Evolutionary conservation across 2,797 vertebrate genomes (phyloP).

Genomic region (Manis javanica): DNA sequence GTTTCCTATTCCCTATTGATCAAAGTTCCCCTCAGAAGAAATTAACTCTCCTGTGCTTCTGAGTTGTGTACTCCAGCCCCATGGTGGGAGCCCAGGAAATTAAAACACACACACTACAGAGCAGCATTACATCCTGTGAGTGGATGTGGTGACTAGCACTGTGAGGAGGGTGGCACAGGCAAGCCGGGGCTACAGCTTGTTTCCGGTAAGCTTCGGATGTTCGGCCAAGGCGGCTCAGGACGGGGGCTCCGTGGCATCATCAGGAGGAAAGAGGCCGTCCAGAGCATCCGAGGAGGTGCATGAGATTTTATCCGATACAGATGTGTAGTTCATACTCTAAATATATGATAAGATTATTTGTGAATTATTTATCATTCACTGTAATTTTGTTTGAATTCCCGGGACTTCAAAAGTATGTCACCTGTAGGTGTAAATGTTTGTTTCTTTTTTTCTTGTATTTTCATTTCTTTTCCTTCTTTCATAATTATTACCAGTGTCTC

Average conservation of each 20-base stretch:
- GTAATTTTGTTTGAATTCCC: background rate
- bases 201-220: background rate
- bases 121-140: background rate
- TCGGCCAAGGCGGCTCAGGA: background rate
- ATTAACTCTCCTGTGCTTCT: background rate
- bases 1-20: background rate
- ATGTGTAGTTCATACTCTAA: background rate
- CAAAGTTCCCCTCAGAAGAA: background rate
- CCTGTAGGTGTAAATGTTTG: background rate
- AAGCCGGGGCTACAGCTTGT: background rate
- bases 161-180: background rate
- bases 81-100: background rate
- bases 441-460: background rate
- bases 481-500: background rate
- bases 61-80: background rate
- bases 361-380: conserved; percentile 31
- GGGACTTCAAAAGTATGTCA: background rate
- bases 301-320: background rate
- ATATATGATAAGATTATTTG: background rate
- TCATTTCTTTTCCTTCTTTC: background rate
- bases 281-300: background rate
- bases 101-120: background rate
- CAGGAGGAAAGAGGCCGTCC: background rate
- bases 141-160: background rate
- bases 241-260: background rate